Evolutionary conservation across 2,888 invertebrate species (phyloP).

Genomic region (Yponomeuta cagnagella): DNA sequence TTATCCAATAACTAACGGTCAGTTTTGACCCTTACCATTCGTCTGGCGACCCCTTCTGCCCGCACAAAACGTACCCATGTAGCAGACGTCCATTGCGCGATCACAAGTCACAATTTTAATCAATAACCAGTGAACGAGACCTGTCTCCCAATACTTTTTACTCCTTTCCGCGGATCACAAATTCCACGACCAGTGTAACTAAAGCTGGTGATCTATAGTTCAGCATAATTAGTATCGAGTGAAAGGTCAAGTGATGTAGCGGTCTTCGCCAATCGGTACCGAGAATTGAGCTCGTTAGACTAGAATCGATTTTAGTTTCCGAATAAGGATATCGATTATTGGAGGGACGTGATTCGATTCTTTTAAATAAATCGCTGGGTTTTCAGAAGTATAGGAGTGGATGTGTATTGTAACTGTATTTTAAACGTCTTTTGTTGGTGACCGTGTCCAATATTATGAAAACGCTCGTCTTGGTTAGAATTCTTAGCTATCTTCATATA

Average conservation of each 20-base stretch:
- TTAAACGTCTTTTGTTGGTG: background rate
- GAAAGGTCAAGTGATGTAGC: background rate
- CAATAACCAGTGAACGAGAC: background rate
- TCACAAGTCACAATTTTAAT: background rate
- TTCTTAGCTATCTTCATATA: no score
- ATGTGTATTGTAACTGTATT: background rate
- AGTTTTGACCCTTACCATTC: background rate
- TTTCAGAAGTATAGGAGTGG: background rate
- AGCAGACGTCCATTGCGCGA: background rate
- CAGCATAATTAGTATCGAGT: background rate
- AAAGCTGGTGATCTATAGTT: background rate
- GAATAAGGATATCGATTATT: slow-evolving; percentile 1
- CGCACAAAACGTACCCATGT: background rate
- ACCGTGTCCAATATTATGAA: no score
- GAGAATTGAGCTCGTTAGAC: background rate
- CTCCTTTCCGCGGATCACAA: background rate
- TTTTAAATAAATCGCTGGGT: background rate
- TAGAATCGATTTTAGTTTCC: background rate
- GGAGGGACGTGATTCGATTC: background rate
- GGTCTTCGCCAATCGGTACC: background rate
- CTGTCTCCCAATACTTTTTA: background rate
- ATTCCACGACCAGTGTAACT: background rate
- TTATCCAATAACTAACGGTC: background rate
- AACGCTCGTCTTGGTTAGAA: no score
- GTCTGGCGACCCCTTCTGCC: background rate